phyloP scores from a whole-genome alignment of 2,113 vertebrate genomes.

The Pangasianodon hypophthalmus region DNA sequence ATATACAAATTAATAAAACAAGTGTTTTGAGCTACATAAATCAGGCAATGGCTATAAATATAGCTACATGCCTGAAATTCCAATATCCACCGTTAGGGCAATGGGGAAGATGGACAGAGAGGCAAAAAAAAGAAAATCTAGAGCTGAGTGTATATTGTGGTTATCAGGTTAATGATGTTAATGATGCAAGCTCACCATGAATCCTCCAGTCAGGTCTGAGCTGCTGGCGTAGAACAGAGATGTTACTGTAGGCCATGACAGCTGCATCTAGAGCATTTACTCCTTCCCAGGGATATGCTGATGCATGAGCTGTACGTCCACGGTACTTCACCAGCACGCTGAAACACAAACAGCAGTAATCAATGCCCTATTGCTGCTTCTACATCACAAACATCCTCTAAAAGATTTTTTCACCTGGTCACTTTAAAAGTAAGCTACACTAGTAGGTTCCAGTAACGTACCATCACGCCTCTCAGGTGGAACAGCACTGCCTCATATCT shows the following conservation, averaged over 20 bases:
- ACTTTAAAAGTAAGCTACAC: too few relatives aligned
- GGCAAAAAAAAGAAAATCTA: background rate
- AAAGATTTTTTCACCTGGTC: background rate
- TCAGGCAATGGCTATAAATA: background rate
- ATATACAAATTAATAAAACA: background rate
- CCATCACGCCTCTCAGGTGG: too few relatives aligned
- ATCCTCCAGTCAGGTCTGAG: conserved; percentile 87
- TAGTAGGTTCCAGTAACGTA: too few relatives aligned
- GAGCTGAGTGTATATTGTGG: background rate
- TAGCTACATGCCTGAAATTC: background rate
- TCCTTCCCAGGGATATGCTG: conserved; percentile 87
- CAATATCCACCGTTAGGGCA: background rate
- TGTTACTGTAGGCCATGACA: conserved; percentile 85
- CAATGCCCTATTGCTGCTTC: too few relatives aligned
- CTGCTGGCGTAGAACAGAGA: conserved; percentile 86
- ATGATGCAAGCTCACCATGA: conserved; percentile 74
- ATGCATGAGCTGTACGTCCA: conserved; percentile 84
- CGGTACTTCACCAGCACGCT: conserved; percentile 85
- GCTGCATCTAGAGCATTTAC: conserved; percentile 86
- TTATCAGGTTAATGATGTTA: background rate
- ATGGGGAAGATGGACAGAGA: background rate
- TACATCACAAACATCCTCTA: background rate
- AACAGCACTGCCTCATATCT: too few relatives aligned
- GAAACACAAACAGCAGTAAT: background rate
- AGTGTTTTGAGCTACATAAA: background rate